Percentiles rank a stretch among this genome's conserved stretches.
These are phyloP conservation scores for Aphyosemion australe DNA, from an alignment of 2,113 vertebrate genomes.

Conservation along the genomic window DNA sequence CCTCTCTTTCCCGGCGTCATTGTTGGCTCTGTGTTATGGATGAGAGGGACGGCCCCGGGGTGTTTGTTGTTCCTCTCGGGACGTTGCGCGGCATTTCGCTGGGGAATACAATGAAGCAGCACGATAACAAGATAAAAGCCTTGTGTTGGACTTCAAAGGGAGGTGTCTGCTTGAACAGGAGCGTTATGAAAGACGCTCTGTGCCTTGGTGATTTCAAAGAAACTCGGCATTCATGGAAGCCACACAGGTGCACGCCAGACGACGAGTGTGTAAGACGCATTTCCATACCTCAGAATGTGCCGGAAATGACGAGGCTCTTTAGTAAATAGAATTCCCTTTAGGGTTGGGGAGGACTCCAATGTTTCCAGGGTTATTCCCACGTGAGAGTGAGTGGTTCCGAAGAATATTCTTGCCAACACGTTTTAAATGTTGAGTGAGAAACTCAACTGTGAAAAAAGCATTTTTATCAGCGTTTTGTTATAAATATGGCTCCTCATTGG, in stretches of 20 bases:
- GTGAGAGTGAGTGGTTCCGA: too few species aligned
- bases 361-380: too few species aligned
- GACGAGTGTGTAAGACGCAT: background rate
- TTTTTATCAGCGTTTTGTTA: too few species aligned
- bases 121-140: constrained; percentile 76
- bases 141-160: constrained; percentile 66
- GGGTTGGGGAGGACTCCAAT: too few species aligned
- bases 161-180: constrained; percentile 44
- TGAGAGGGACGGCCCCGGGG: constrained; percentile 49
- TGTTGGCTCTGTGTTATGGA: constrained; percentile 52
- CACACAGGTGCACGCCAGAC: constrained; percentile 4
- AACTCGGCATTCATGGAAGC: constrained; percentile 14
- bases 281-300: background rate
- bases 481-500: too few species aligned
- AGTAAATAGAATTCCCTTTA: background rate
- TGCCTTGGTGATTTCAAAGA: constrained; percentile 39
- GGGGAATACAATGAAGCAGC: constrained; percentile 71
- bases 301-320: constrained; percentile 4
- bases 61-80: constrained; percentile 60
- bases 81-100: constrained; percentile 36
- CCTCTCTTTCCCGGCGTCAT: constrained; percentile 20
- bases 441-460: too few species aligned
- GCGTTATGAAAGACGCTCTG: constrained; percentile 25
- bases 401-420: too few species aligned
- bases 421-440: too few species aligned